Evolutionary conservation across 92 coral and sea anemone species (phyloP), one percentile per base, ranked within the genome.

Genomic region (Galaxea fascicularis): DNA sequence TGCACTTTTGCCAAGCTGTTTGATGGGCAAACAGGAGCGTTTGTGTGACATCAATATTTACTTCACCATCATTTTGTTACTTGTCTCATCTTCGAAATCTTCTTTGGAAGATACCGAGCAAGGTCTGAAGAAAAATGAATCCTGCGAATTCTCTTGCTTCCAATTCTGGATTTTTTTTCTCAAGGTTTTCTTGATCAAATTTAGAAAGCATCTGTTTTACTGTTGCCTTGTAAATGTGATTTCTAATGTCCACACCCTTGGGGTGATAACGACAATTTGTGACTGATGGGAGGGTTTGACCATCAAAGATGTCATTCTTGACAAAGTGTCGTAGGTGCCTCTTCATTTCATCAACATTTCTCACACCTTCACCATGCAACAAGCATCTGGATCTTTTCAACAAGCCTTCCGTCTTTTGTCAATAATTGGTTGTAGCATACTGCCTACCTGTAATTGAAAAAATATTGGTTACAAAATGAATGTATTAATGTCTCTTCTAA

Each of bases 141-240:
- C 94, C 22, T 76, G 60, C 3, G n/a, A n/a, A n/a, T n/a, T n/a
- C n/a, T n/a, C n/a, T n/a, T n/a, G n/a, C n/a, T 30, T 71, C 97
- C 93, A 93, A 15, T 51, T 47, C 64, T 93, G 82, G 28, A 93
- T n/a, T 82, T 85, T 83, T 86, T 73, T 73, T 62, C 46, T 90
- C n/a, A n/a, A 91, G 82, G 21, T 91, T 87, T 74, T 88, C 74
- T 29, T 91, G 94, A 62, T 88, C 94, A 56, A 85, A 71, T 9
- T 87, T 85, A 52, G 95, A 92, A 4, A 84, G 56, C 83, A 66
- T 39, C 24, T 74, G 62, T 77, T 89, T 89, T 1, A 89, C 67
- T 4, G 87, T 10, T 71, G 95, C 95, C 29, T 71, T 65, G 67
- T 92, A 92, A 81, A 92, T 92, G 73, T 89, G 91, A 80, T 92